Conservation (phyloP, 1,140 invertebrate species). For the Pogonognathellus flavescens region DNA sequence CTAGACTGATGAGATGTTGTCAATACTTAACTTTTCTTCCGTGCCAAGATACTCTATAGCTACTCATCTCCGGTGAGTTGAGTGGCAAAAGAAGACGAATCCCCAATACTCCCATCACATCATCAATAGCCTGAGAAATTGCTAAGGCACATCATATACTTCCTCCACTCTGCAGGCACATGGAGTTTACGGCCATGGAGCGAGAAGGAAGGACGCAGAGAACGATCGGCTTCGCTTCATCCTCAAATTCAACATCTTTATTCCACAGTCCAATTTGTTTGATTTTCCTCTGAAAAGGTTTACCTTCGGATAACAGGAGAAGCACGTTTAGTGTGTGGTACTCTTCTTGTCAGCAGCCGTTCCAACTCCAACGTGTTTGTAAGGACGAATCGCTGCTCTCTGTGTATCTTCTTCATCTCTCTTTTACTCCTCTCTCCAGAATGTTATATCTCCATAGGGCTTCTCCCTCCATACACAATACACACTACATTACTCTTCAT, state of each 20-base stretch:
- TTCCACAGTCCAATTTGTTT: conserved; percentile 55
- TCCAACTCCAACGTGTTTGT: no score
- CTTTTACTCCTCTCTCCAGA: no score
- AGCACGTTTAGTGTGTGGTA: conserved; percentile 12
- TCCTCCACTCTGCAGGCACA: conserved; percentile 12
- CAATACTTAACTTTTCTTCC: conserved; percentile 30
- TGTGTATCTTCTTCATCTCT: no score
- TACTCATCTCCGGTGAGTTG: conserved; percentile 5
- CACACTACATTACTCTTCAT: no score
- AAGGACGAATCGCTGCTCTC: no score
- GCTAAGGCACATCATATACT: neutral
- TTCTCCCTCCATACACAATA: no score
- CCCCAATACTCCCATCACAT: neutral
- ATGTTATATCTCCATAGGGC: no score
- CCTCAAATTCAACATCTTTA: conserved; percentile 41
- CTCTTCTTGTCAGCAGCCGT: no score
- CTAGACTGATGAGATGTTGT: neutral
- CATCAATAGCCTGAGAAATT: neutral
- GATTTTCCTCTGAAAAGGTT: conserved; percentile 58
- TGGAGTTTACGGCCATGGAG: neutral
- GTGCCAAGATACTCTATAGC: neutral
- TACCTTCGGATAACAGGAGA: conserved; percentile 3
- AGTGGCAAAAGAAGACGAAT: conserved; percentile 18
- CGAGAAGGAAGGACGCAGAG: neutral
- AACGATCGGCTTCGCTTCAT: neutral